Evolutionary conservation across 1,140 invertebrate species (phyloP).

Genomic region (Stratiolaelaps scimitus): DNA sequence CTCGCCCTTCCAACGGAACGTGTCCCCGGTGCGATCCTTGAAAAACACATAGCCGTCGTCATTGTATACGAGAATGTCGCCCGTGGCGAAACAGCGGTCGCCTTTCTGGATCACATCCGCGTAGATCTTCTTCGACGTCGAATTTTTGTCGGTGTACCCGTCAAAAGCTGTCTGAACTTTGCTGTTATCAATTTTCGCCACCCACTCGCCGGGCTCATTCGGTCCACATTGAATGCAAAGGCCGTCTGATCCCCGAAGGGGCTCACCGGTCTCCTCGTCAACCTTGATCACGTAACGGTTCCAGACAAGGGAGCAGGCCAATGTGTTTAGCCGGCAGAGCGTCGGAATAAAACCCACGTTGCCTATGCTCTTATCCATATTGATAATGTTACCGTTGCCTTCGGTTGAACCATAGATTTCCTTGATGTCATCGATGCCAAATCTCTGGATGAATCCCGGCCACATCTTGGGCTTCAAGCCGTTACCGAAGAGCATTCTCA

Average conservation of each 20-base stretch:
- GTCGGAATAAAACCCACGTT: constrained; percentile 85
- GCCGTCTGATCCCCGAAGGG: constrained; percentile 57
- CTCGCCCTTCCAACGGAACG: too few species aligned
- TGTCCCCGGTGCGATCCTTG: constrained; percentile 90
- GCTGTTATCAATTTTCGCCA: constrained; percentile 75
- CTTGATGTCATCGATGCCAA: constrained; percentile 59
- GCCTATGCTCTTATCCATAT: constrained; percentile 72
- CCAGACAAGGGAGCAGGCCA: constrained; percentile 46
- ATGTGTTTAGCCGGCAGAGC: constrained; percentile 53
- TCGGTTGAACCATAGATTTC: constrained; percentile 98
- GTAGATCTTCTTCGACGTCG: constrained; percentile 82
- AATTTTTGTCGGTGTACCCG: constrained; percentile 78
- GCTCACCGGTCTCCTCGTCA: constrained; percentile 65
- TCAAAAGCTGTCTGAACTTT: constrained; percentile 47
- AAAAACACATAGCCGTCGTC: constrained; percentile 88
- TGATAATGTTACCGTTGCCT: constrained; percentile 89
- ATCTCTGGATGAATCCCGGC: constrained; percentile 74
- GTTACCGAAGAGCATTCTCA: constrained; percentile 82
- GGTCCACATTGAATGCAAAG: constrained; percentile 61
- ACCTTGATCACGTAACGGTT: constrained; percentile 79
- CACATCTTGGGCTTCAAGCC: constrained; percentile 91
- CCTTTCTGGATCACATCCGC: constrained; percentile 71
- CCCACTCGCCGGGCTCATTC: constrained; percentile 85
- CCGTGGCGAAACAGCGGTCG: constrained; percentile 69
- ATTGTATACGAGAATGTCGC: constrained; percentile 80